Percentiles rank a stretch among this genome's conserved stretches.
Evolutionary conservation across 2,888 invertebrate genomes (phyloP).

Genomic region (Pandemis heparana): DNA sequence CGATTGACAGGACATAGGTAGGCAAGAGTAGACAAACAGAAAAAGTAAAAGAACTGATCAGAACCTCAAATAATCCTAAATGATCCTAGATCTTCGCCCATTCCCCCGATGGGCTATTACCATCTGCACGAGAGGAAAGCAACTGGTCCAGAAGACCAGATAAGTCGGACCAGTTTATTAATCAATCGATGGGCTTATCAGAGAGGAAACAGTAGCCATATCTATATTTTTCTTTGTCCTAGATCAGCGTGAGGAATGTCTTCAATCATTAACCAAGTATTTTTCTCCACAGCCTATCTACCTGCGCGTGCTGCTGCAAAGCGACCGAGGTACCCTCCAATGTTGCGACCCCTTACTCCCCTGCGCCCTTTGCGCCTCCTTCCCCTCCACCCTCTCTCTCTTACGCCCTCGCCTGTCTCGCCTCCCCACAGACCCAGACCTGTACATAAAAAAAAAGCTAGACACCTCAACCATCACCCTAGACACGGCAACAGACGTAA

Average conservation of each 20-base stretch:
- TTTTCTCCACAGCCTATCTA: conserved; percentile 89
- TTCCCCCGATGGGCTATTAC: too few relatives aligned
- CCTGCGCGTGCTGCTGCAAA: conserved; percentile 89
- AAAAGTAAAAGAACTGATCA: too few relatives aligned
- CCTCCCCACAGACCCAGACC: conserved; percentile 65
- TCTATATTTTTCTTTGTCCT: too few relatives aligned
- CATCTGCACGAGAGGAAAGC: too few relatives aligned
- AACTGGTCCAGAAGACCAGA: too few relatives aligned
- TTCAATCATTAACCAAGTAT: conserved; percentile 6
- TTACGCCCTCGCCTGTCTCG: conserved; percentile 57
- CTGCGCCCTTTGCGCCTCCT: conserved; percentile 67
- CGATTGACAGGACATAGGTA: too few relatives aligned
- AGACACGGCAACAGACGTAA: conserved; percentile 54
- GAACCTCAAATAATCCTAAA: too few relatives aligned
- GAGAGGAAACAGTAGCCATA: too few relatives aligned
- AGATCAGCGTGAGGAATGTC: background rate
- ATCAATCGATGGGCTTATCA: too few relatives aligned
- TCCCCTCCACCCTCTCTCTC: conserved; percentile 52
- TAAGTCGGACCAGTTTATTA: too few relatives aligned
- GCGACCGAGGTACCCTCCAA: conserved; percentile 91
- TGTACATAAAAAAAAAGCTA: conserved; percentile 55
- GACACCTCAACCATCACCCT: conserved; percentile 48
- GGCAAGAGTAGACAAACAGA: too few relatives aligned
- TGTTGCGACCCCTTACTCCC: conserved; percentile 84
- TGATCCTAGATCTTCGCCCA: too few relatives aligned